Evolutionary conservation across 2,888 invertebrate species (phyloP).

Genomic region (Agonopterix arenella): DNA sequence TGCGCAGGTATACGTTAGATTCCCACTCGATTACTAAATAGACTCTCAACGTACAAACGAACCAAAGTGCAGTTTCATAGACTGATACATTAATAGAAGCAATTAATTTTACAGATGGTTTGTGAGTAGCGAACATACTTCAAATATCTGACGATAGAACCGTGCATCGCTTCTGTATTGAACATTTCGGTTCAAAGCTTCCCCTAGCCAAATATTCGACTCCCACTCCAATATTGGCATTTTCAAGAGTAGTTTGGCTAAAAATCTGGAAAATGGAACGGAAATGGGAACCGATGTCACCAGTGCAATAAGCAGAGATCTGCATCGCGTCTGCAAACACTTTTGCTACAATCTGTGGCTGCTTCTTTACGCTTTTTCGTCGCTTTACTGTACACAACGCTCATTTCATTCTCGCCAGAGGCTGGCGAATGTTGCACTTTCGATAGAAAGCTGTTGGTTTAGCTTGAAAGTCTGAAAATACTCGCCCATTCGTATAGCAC

Average conservation of each 20-base stretch:
- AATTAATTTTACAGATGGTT: too few species aligned
- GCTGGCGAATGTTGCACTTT: too few species aligned
- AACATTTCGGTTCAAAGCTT: constrained; percentile 28
- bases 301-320: constrained; percentile 34
- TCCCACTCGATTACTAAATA: too few species aligned
- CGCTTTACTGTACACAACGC: constrained; percentile 15
- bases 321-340: constrained; percentile 29
- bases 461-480: too few species aligned
- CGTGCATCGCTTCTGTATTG: constrained; percentile 17
- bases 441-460: too few species aligned
- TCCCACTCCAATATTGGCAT: constrained; percentile 43
- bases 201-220: constrained; percentile 35
- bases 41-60: too few species aligned
- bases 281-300: constrained; percentile 44
- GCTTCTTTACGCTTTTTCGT: constrained; percentile 34
- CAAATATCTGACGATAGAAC: neutral
- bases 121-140: too few species aligned
- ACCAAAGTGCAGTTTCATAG: too few species aligned
- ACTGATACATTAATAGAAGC: too few species aligned
- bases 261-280: constrained; percentile 50
- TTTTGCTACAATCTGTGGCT: constrained; percentile 17
- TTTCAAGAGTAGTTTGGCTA: constrained; percentile 41
- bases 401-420: neutral
- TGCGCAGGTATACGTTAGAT: too few species aligned
- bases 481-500: too few species aligned